Evolutionary conservation across 92 coral and sea anemone genomes (phyloP), one percentile per base, ranked within the genome.

Genomic region (Zoanthus sansibaricus): DNA sequence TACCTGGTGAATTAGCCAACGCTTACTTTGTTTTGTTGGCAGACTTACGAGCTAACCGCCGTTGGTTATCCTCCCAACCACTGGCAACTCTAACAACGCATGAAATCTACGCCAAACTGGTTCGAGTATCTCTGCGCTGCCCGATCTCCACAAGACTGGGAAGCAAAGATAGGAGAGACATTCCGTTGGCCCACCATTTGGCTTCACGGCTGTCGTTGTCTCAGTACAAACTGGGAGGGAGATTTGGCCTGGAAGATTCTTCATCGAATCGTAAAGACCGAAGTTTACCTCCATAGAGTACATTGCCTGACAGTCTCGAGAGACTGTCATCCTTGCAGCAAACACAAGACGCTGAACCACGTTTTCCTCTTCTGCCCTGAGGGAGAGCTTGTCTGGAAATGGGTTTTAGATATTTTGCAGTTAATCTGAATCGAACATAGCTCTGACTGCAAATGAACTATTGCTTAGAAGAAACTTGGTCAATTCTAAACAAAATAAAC

Each of bases 231-330:
- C 16, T 59, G 68, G 68, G 73, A 30, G 46, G 12, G 30, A 30
- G 1, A 69, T 45, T 9, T 69, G 54, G 76, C 76, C 52, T 72
- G 76, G 76, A 72, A 72, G 54, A 72, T 72, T 3, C 76, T 72
- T 1, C 55, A 72, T 30, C 12, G 76, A 12, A 32, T 72, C 55
- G 76, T 72, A 13, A 72, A 72, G 52, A 72, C 76, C 20, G 44
- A 72, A 45, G 25, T 45, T 4, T 69, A 69, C 73, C 73, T 69
- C 73, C 42, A 3, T 8, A 20, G 15, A 10, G 73, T 69, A 6
- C 73, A 69, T 12, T 45, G 72, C 72, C 1, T 67, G 32, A 7
- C 30, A 11, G 33, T 67, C 31, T 33, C 72, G 3, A 17, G 9
- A 33, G 72, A 30, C 73, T 69, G 72, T 33, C 72, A 67, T 25